phyloP scores from a whole-genome alignment of 1,140 invertebrate genomes.

The Pachypsylla venusta region DNA sequence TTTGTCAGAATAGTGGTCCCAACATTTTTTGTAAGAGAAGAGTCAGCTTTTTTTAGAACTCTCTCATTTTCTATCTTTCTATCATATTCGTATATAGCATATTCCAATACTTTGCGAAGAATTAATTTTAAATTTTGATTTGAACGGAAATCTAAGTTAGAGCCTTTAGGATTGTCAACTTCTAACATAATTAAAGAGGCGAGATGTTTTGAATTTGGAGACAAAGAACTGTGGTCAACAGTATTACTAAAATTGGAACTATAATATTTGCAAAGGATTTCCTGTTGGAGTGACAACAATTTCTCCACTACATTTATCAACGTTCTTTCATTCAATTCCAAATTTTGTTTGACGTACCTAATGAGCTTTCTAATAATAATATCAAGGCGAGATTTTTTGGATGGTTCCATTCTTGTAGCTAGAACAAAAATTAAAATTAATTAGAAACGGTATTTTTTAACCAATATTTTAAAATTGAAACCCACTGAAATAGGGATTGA shows the following conservation, averaged over 20 bases:
- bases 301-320: neutral
- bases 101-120: neutral
- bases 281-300: slow-evolving; percentile 1
- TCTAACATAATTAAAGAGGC: neutral
- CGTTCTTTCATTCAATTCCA: neutral
- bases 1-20: too few species aligned
- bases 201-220: neutral
- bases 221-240: neutral
- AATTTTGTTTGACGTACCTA: neutral
- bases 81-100: neutral
- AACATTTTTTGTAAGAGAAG: too few species aligned
- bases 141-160: neutral
- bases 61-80: too few species aligned
- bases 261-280: neutral
- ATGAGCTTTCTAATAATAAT: neutral
- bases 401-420: too few species aligned
- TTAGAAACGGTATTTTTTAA: too few species aligned
- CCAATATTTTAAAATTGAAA: too few species aligned
- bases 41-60: too few species aligned
- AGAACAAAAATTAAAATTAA: too few species aligned
- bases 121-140: neutral
- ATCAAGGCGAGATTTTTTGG: neutral
- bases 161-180: neutral
- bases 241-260: neutral
- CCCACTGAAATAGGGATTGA: too few species aligned